Conservation (phyloP, 2,113 vertebrate species). For the Zapus hudsonius region DNA sequence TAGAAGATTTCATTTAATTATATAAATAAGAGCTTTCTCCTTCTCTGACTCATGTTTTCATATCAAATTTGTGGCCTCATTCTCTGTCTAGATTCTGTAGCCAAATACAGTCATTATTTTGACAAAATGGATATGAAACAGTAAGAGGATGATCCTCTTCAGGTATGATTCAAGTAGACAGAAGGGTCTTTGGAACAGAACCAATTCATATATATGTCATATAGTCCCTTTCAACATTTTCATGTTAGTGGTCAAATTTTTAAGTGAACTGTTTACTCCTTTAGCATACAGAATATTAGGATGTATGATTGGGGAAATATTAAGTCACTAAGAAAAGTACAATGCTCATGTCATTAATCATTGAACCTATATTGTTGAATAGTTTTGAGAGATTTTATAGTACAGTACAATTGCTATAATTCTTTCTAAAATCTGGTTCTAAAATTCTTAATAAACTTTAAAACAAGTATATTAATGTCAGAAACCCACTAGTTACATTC, state of each 20-base stretch:
- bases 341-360: slow-evolving; percentile 26
- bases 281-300: slow-evolving; percentile 25
- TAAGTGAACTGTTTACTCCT: neutral
- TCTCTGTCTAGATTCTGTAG: neutral
- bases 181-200: neutral
- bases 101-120: slow-evolving; percentile 30
- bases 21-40: neutral
- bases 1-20: neutral
- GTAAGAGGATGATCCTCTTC: slow-evolving; percentile 10
- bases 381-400: slow-evolving; percentile 13
- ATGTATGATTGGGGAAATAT: neutral
- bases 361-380: neutral
- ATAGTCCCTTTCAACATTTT: neutral
- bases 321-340: slow-evolving; percentile 31
- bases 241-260: neutral
- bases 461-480: neutral
- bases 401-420: slow-evolving; percentile 5
- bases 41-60: slow-evolving; percentile 32
- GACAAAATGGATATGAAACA: slow-evolving; percentile 22
- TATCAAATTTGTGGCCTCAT: slow-evolving; percentile 17
- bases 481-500: neutral
- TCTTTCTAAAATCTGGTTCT: slow-evolving; percentile 36
- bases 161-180: neutral
- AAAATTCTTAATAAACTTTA: slow-evolving; percentile 47
- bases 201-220: too few relatives aligned